phyloP scores from a whole-genome alignment of 2,113 vertebrate species.

The Pontoporia blainvillei region DNA sequence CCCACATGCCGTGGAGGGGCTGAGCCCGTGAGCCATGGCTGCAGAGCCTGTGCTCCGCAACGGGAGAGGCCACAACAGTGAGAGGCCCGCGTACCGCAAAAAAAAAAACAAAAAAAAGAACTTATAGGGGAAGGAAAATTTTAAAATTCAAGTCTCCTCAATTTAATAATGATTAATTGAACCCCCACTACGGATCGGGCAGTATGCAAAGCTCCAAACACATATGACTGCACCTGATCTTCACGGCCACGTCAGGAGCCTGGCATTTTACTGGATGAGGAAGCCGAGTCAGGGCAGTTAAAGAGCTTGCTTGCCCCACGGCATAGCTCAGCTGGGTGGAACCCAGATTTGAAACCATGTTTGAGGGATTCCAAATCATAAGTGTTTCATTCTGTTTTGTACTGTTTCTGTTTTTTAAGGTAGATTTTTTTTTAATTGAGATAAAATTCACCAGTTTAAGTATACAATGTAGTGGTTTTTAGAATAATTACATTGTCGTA shows the following conservation, averaged over 20 bases:
- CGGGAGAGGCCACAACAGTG: too few relatives aligned
- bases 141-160: neutral
- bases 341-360: neutral
- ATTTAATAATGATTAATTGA: neutral
- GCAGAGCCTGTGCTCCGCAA: too few relatives aligned
- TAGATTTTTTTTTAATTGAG: neutral
- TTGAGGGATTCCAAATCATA: neutral
- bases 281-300: neutral
- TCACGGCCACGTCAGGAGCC: fast-evolving
- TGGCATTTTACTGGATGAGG: neutral
- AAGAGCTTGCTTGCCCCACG: neutral
- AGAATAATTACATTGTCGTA: neutral
- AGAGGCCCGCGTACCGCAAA: too few relatives aligned
- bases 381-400: neutral
- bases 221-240: fast-evolving
- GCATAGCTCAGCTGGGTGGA: neutral
- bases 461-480: neutral
- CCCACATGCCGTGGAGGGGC: too few relatives aligned
- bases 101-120: too few relatives aligned
- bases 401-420: neutral
- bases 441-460: neutral
- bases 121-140: neutral
- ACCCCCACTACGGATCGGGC: neutral
- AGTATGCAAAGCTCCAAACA: neutral
- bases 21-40: too few relatives aligned